These are phyloP conservation scores for Aegithalos caudatus DNA, from an alignment of 2,113 vertebrate genomes.

Conservation along the genomic window DNA sequence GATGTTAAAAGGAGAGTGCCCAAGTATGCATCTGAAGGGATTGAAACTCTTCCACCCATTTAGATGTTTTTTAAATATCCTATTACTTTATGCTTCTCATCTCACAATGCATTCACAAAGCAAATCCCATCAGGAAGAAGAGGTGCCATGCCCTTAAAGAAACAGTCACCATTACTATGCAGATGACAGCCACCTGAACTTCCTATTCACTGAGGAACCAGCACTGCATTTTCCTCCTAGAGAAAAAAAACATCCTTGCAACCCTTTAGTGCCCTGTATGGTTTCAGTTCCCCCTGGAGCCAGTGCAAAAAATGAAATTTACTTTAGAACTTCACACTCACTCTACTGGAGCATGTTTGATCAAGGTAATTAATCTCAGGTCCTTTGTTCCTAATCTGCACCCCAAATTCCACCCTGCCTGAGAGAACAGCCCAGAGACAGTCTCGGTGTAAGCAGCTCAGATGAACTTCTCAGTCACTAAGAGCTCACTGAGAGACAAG, in stretches of 20 bases:
- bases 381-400: neutral
- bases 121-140: neutral
- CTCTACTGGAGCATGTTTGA: neutral
- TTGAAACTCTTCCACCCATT: neutral
- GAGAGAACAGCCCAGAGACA: neutral
- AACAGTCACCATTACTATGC: neutral
- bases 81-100: neutral
- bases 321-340: neutral
- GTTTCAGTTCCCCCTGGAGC: neutral
- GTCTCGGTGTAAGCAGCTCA: rapidly evolving
- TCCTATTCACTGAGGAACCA: neutral
- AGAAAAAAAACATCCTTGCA: neutral
- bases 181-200: neutral
- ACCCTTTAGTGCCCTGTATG: neutral
- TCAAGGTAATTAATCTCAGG: neutral
- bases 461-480: neutral
- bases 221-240: neutral
- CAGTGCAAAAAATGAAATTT: neutral
- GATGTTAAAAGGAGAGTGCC: neutral
- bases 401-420: rapidly evolving
- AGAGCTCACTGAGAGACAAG: neutral
- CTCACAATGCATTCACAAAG: neutral
- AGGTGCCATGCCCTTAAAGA: neutral
- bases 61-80: neutral
- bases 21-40: neutral